phyloP scores from a whole-genome alignment of 2,113 vertebrate species.

The Brachyhypopomus gauderio region DNA sequence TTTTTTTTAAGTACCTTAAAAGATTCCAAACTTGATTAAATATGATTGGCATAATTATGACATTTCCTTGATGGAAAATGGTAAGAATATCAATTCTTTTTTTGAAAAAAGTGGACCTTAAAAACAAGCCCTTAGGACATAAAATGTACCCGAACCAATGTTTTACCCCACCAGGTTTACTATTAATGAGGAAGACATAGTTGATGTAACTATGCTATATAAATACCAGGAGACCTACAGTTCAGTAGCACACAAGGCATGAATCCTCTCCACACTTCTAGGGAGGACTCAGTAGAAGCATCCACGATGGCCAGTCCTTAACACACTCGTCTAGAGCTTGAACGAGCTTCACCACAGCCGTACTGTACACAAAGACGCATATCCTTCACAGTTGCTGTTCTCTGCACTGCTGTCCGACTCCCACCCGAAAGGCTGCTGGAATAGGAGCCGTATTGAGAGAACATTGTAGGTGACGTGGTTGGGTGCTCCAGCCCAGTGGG shows the following conservation, averaged over 20 bases:
- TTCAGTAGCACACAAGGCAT: too few relatives aligned
- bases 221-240: too few relatives aligned
- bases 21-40: too few relatives aligned
- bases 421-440: neutral
- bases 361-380: neutral
- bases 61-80: neutral
- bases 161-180: neutral
- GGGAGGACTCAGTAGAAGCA: too few relatives aligned
- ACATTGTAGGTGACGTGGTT: constrained; percentile 8
- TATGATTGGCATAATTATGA: neutral
- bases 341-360: neutral
- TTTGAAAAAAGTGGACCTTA: neutral
- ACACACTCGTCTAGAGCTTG: neutral
- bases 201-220: neutral
- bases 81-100: neutral
- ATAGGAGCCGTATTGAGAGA: neutral
- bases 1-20: too few relatives aligned
- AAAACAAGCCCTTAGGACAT: neutral
- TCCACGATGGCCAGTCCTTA: too few relatives aligned
- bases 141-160: neutral
- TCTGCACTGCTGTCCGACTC: neutral
- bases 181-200: neutral
- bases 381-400: neutral
- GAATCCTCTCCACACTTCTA: too few relatives aligned
- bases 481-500: neutral